Evolutionary conservation across 2,797 vertebrate genomes (phyloP), one percentile per base, ranked within the genome.

Genomic region (Xenopus petersii): DNA sequence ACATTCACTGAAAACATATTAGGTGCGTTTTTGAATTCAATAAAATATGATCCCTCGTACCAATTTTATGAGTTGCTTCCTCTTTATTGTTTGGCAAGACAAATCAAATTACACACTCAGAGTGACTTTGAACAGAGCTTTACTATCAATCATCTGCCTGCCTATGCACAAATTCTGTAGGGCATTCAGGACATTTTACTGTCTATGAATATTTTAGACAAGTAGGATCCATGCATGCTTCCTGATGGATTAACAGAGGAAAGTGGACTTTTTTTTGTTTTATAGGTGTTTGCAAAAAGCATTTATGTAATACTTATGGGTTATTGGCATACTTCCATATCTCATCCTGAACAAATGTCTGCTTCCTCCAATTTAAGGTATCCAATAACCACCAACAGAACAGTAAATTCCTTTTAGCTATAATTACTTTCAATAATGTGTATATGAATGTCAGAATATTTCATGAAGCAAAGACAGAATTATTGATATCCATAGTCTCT

Each of bases 181-280:
- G 92, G 86, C 91, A 92, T 92, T 92, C 87, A 88, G 91, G 90
- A 92, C 91, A 87, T 90, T 92, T 89, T 88, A 86, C 86, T 90
- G 86, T 87, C 88, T 88, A 91, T 92, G 90, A 93, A 93, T 93
- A 93, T 93, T 93, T 92, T 86, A 92, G 89, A 87, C 83, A 90
- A 88, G 89, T 87, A 88, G 88, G 87, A 89, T 90, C 84, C 80
- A 80, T 86, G 85, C 90, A 88, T 91, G 82, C 80, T 82, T 89
- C 86, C 82, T 88, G 88, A 90, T 90, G 85, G 87, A 92, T 92
- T 91, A 89, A 88, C 81, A 81, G 70, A 77, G 79, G 83, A 84
- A 89, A 86, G 81, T 70, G 79, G 83, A 80, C 42, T 30, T 68
- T 86, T 84, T 83, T 82, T 83, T 81, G 78, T 71, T 88, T 89